phyloP scores from a whole-genome alignment of 2,888 invertebrate species.

The Amiota minor region DNA sequence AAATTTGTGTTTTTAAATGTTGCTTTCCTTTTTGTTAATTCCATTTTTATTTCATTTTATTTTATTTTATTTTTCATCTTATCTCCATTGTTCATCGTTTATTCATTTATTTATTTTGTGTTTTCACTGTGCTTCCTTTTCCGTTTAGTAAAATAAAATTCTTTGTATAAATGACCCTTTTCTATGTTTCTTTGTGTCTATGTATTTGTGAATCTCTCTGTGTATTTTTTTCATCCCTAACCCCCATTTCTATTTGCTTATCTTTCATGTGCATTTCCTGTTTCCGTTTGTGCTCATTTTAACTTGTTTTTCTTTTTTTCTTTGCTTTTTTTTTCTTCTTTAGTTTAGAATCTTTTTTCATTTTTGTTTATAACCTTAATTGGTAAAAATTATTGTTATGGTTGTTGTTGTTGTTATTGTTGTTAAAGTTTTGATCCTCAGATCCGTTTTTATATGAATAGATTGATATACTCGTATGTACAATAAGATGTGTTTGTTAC shows the following conservation, averaged over 20 bases:
- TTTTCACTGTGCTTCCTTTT: no score
- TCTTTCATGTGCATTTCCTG: not conserved
- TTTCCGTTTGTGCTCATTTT: not conserved
- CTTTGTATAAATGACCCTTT: no score
- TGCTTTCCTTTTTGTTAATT: not conserved
- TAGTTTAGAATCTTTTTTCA: not conserved
- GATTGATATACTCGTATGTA: no score
- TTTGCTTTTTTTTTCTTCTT: not conserved
- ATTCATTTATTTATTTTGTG: not conserved
- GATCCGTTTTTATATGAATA: no score
- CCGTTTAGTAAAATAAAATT: no score
- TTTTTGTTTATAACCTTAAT: not conserved
- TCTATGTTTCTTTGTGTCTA: not conserved
- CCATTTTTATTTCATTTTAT: slow-evolving; percentile 20
- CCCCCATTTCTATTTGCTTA: no score
- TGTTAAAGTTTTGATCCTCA: no score
- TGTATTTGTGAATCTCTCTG: slow-evolving; percentile 4
- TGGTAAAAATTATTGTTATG: no score
- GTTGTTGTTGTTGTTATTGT: no score
- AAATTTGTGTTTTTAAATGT: slow-evolving; percentile 23
- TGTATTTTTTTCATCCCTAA: no score
- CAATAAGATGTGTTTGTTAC: no score
- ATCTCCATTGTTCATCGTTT: not conserved
- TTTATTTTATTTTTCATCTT: slow-evolving; percentile 36
- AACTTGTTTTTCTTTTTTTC: not conserved